Percentiles rank a stretch among this genome's conserved stretches.
phyloP scores from a whole-genome alignment of 2,888 invertebrate genomes.

The Dasysyrphus albostriatus region DNA sequence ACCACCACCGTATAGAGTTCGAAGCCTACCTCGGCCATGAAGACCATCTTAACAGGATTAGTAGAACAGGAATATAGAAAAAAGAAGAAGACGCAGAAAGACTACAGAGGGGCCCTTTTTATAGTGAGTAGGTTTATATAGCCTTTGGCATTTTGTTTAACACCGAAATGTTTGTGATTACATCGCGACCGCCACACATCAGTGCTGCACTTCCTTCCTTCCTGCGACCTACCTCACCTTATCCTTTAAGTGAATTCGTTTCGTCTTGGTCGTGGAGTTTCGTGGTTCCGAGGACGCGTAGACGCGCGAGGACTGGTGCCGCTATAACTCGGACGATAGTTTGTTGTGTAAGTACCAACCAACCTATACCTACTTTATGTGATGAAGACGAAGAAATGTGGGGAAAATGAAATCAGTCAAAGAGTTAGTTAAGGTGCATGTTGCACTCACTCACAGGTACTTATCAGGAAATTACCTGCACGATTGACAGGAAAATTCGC shows the following conservation, averaged over 20 bases:
- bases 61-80: conserved; percentile 44
- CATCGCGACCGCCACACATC: conserved; percentile 68
- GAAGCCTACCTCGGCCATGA: conserved; percentile 26
- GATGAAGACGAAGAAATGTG: conserved; percentile 16
- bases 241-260: conserved; percentile 69
- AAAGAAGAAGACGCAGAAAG: neutral
- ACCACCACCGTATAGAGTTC: conserved; percentile 2
- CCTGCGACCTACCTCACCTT: conserved; percentile 28
- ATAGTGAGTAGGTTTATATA: conserved; percentile 41
- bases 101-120: conserved; percentile 19
- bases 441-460: conserved; percentile 76
- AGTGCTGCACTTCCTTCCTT: conserved; percentile 45
- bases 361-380: neutral
- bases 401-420: conserved; percentile 55
- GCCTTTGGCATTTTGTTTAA: conserved; percentile 73
- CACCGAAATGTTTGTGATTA: conserved; percentile 72
- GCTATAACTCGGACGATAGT: neutral
- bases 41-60: conserved; percentile 53
- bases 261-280: conserved; percentile 60
- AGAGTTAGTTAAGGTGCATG: conserved; percentile 64
- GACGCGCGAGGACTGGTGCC: neutral
- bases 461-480: conserved; percentile 76
- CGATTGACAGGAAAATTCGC: conserved; percentile 76
- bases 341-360: too few species aligned
- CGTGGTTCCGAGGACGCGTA: conserved; percentile 2